These are phyloP conservation scores for Muschampia plurimacula DNA, from an alignment of 2,888 invertebrate species.

Conservation along the genomic window DNA sequence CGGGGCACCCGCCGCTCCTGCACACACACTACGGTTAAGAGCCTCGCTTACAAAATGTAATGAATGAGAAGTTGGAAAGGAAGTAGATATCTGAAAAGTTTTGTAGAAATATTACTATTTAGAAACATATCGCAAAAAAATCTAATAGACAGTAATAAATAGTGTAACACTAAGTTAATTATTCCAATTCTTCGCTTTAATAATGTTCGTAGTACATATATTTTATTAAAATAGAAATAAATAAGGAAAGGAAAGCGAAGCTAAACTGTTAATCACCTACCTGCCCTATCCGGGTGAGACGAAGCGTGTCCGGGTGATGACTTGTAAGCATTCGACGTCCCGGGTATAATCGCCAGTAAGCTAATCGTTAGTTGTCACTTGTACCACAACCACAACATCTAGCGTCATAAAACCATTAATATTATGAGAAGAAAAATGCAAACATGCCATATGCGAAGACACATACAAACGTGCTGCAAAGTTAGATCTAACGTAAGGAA, in stretches of 20 bases:
- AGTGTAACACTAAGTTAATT: background rate
- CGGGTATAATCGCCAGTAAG: conserved; percentile 25
- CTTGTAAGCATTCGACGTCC: conserved; percentile 7
- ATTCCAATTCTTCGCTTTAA: background rate
- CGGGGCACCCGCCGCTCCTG: conserved; percentile 90
- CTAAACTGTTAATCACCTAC: conserved; percentile 29
- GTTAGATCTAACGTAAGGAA: background rate
- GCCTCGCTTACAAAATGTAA: background rate
- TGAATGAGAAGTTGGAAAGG: background rate
- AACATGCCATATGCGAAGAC: conserved; percentile 24
- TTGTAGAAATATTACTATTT: too few species aligned
- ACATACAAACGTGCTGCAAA: conserved; percentile 28
- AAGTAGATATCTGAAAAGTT: background rate
- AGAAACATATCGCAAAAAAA: too few species aligned
- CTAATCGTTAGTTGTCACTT: conserved; percentile 60
- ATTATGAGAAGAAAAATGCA: conserved; percentile 25
- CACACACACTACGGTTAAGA: conserved; percentile 13
- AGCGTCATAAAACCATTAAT: conserved; percentile 48
- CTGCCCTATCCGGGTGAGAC: background rate
- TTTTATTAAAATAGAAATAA: background rate
- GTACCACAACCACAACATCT: conserved; percentile 59
- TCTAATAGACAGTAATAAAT: too few species aligned
- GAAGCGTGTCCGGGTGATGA: conserved; percentile 12
- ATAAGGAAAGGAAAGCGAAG: background rate
- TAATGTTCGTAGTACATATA: too few species aligned